These are phyloP conservation scores for Tetramorium bicarinatum DNA, from an alignment of 2,888 invertebrate species.

Conservation along the genomic window DNA sequence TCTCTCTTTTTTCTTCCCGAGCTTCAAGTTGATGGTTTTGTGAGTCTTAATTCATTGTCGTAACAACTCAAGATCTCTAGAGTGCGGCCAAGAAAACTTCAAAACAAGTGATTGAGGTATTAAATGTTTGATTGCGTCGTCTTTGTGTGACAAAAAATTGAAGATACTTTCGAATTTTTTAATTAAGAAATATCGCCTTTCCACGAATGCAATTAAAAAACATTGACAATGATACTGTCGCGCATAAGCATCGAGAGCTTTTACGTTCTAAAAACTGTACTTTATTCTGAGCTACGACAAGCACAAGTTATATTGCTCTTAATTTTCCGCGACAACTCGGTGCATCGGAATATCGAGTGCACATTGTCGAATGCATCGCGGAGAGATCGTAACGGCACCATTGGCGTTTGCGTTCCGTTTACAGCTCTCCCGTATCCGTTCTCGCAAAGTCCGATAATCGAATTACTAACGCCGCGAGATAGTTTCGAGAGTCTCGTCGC, in stretches of 20 bases:
- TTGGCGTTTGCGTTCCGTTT: constrained; percentile 51
- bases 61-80: constrained; percentile 3
- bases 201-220: not conserved
- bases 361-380: constrained; percentile 47
- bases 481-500: constrained; percentile 45
- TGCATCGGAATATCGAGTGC: constrained; percentile 43
- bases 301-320: constrained; percentile 49
- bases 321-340: constrained; percentile 44
- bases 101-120: constrained; percentile 22
- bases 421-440: constrained; percentile 11
- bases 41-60: not conserved
- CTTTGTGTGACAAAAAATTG: not conserved
- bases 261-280: constrained; percentile 8
- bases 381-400: constrained; percentile 48
- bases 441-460: constrained; percentile 48
- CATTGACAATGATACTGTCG: not conserved
- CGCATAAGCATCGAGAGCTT: not conserved
- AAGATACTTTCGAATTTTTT: not conserved
- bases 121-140: not conserved
- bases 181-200: not conserved
- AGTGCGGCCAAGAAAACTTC: constrained; percentile 28
- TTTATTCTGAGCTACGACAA: constrained; percentile 41
- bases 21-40: not conserved
- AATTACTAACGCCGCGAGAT: constrained; percentile 49
- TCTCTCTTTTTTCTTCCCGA: not conserved